A percentile compares a stretch with the other conserved stretches of the same genome.
phyloP scores from a whole-genome alignment of 2,113 vertebrate genomes.

The Aleadryas rufinucha region DNA sequence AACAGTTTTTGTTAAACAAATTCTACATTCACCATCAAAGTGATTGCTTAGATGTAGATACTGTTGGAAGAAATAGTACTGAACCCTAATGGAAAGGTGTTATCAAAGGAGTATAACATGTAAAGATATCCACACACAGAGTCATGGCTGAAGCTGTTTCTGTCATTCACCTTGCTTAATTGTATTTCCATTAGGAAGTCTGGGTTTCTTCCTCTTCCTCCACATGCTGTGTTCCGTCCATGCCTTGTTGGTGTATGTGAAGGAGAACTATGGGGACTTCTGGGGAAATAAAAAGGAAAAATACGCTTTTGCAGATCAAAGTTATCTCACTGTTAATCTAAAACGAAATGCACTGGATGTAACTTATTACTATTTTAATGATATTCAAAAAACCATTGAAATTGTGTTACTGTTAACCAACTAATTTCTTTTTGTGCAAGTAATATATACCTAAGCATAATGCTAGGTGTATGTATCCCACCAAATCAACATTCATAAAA shows the following conservation, averaged over 20 bases:
- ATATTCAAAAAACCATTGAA: background rate
- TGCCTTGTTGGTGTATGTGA: conserved; percentile 90
- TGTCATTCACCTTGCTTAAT: conserved; percentile 87
- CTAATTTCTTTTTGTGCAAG: background rate
- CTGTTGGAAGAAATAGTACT: background rate
- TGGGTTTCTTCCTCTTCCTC: conserved; percentile 89
- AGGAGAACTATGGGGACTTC: conserved; percentile 92
- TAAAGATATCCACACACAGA: background rate
- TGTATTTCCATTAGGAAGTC: conserved; percentile 98
- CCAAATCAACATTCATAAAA: background rate
- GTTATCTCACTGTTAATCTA: background rate
- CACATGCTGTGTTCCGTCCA: conserved; percentile 69
- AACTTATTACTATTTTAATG: background rate
- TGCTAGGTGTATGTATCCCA: background rate
- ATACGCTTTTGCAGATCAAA: background rate
- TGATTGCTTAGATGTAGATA: background rate
- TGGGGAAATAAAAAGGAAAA: conserved; percentile 11
- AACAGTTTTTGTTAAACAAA: background rate
- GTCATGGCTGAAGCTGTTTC: background rate
- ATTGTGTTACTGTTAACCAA: background rate
- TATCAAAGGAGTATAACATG: background rate
- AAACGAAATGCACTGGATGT: background rate
- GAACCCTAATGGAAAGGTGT: background rate
- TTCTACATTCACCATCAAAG: background rate
- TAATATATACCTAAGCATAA: background rate